Base-by-base conservation (phyloP, 2,797 vertebrate genomes). In the Hozukius guyotensis region DNA sequence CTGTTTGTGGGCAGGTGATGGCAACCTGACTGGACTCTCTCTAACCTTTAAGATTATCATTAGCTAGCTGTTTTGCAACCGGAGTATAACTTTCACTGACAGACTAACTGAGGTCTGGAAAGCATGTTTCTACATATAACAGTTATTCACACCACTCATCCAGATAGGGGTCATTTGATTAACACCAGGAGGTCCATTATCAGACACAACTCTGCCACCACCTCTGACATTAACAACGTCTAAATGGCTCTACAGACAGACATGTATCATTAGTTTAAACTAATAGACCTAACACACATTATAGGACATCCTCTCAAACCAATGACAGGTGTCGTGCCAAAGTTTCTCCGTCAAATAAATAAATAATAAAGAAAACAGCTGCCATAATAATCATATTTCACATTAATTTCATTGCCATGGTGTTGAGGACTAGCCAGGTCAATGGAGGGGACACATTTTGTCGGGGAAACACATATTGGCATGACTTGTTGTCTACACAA, bases 241-340 rank as follows among this genome's bases (percentile, higher is more conserved):
- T 1, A 18, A 29, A 27, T 42, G 34, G 9, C 11, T 63, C n/a
- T 8, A 22, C 5, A 77, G 31, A 0, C 56, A 36, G 1, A 3
- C 2, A 27, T 66, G 8, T 6, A 9, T 57, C 55, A 4, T 8
- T 18, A 14, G 13, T 63, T 53, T 2, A 52, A 49, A 6, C 20
- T 10, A 52, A 52, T 52, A n/a, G 16, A 46, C 42, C 42, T 46
- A 46, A 46, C 69, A 77, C 34, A 7, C 82, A 65, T 84, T 78
- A 83, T 78, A 69, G 75, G 78, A 81, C 78, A 80, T 12, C 34
- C 25, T 78, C 8, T 4, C 16, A 46, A 46, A 46, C 42, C 56
- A 82, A 75, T 87, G 79, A 75, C 79, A 82, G 79, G 77, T 77
- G 76, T 70, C 69, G 31, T 32, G 59, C 16, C 69, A 16, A 29